Percentiles rank a stretch among this genome's conserved stretches.
These are phyloP conservation scores for Pristionchus japonicus DNA, from an alignment of 2,888 invertebrate species.

Conservation along the genomic window DNA sequence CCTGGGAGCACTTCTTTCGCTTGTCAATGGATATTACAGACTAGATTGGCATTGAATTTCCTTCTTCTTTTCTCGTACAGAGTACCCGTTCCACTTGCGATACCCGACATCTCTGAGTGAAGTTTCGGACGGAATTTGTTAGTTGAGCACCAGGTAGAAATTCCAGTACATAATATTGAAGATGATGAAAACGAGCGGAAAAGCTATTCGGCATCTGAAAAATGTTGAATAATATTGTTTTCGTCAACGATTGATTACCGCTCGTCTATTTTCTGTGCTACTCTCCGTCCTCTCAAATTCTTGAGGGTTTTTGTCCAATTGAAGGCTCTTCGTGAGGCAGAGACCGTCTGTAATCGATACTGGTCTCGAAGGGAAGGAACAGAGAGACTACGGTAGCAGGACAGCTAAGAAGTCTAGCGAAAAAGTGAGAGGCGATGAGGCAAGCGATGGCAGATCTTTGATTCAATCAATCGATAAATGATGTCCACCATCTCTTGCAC, in stretches of 20 bases:
- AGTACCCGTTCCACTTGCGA: neutral
- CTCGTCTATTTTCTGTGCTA: constrained; percentile 72
- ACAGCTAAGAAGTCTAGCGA: neutral
- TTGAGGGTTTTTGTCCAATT: constrained; percentile 67
- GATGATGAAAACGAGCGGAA: constrained; percentile 70
- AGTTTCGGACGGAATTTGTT: neutral
- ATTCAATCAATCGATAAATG: neutral
- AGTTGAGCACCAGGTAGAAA: constrained; percentile 64
- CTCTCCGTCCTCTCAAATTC: constrained; percentile 69
- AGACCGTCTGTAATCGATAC: constrained; percentile 55
- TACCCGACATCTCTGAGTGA: neutral
- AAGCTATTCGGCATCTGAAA: constrained; percentile 65
- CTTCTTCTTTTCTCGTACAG: neutral
- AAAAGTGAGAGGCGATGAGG: neutral
- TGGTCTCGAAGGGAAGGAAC: neutral
- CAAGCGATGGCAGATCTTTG: neutral
- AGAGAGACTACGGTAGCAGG: neutral
- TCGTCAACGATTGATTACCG: constrained; percentile 43
- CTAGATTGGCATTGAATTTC: neutral
- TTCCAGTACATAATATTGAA: constrained; percentile 73
- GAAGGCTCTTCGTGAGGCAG: constrained; percentile 67
- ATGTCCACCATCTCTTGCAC: neutral
- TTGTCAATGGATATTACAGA: constrained; percentile 14
- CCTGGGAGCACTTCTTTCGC: neutral
- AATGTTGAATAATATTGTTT: neutral